Conservation (phyloP, 2,888 invertebrate genomes). For the Nomada hirtipes region DNA sequence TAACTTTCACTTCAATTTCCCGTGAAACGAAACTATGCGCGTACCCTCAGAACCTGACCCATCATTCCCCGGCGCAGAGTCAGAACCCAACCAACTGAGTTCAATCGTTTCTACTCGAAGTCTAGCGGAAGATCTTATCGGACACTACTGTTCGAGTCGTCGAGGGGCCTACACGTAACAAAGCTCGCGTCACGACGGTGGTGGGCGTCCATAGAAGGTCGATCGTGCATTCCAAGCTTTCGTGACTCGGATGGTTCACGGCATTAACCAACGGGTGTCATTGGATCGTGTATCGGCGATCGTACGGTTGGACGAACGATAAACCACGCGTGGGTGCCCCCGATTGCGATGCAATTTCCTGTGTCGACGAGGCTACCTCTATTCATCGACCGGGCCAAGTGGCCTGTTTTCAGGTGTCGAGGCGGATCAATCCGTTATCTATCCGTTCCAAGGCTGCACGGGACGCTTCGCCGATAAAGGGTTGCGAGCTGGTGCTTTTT, state of each 20-base stretch:
- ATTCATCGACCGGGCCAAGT: conserved; percentile 37
- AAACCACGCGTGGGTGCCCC: conserved; percentile 56
- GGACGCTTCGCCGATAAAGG: neutral
- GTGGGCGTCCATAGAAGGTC: conserved; percentile 27
- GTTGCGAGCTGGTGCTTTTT: neutral
- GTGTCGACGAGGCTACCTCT: conserved; percentile 21
- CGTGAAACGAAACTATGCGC: too few relatives aligned
- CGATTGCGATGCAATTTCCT: conserved; percentile 53
- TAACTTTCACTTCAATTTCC: too few relatives aligned
- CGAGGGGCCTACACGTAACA: neutral
- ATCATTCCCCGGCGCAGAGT: too few relatives aligned
- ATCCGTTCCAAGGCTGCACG: conserved; percentile 45
- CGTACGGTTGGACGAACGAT: conserved; percentile 43
- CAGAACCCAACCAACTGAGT: too few relatives aligned
- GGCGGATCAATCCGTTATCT: conserved; percentile 44
- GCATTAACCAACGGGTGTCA: conserved; percentile 17
- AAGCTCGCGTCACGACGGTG: conserved; percentile 22
- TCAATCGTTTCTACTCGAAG: too few relatives aligned
- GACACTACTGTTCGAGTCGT: too few relatives aligned
- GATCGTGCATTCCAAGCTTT: conserved; percentile 28
- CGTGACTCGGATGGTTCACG: conserved; percentile 16
- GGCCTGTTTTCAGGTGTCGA: conserved; percentile 47
- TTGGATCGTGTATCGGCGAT: conserved; percentile 49
- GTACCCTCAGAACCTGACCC: too few relatives aligned
- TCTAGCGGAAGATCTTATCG: too few relatives aligned